Evolutionary conservation across 2,888 invertebrate species (phyloP), one percentile per base, ranked within the genome.

Genomic region (Mythimna impura): DNA sequence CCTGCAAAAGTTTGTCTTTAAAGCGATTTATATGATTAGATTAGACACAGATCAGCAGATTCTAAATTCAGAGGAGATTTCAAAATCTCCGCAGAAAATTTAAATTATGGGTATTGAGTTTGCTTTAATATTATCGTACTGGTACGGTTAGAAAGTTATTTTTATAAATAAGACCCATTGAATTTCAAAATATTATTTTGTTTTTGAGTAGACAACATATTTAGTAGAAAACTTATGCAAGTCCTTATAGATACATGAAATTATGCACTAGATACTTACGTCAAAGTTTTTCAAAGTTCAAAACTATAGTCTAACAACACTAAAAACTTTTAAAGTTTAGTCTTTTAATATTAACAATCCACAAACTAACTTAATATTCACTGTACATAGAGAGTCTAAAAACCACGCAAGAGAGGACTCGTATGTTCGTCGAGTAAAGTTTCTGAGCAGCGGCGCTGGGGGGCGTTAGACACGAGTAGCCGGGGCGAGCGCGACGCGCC

Each of bases 401-500:
- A 62, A 77, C 77, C 79, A 74, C 76, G 76, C 76, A 62, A 47
- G 30, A 66, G 22, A 47, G 52, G 57, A 57, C 64, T 84, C 80
- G 79, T 71, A 66, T 62, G 36, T 60, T 65, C 47, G 73, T 80
- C 86, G 85, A 79, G 69, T 76, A 76, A 87, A 87, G 87, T 87
- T 87, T 81, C 57, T 62, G 55, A 20, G 22, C 34, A 17, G 54
- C 22, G 14, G 3, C 17, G 57, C 68, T 0, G 60, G 40, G 17
- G 58, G 22, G 62, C 61, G 7, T 17, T 7, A 8, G 43, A 75
- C 80, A 69, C 87, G 73, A 76, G 52, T 64, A n/a, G 4, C 66
- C 47, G 17, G 20, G 22, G 34, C 73, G 76, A 87, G 82, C 86
- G 87, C 87, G 77, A 62, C 81, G 85, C 86, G 86, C 87, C 66